phyloP scores from a whole-genome alignment of 1,140 invertebrate genomes.

The Papilio polytes region DNA sequence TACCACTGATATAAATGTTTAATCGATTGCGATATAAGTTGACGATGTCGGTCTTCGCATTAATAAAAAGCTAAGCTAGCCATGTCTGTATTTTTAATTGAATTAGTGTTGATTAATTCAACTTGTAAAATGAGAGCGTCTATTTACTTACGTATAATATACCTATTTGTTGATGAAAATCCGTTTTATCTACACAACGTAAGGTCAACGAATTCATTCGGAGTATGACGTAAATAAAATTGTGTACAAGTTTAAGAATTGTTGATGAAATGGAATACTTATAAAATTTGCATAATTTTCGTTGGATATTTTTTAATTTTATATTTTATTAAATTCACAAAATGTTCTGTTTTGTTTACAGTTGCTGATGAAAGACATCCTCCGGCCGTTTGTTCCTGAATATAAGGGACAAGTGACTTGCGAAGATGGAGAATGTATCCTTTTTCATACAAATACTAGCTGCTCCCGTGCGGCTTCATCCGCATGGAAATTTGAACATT shows the following conservation, averaged over 20 bases:
- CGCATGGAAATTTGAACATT: too few species aligned
- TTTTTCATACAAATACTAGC: conserved; percentile 62
- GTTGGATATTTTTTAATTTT: neutral
- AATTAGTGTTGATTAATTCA: neutral
- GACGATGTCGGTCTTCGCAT: neutral
- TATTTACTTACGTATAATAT: neutral
- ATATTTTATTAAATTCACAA: conserved; percentile 35
- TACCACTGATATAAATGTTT: neutral
- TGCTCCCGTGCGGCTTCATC: too few species aligned
- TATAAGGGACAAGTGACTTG: conserved; percentile 93
- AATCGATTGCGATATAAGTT: neutral
- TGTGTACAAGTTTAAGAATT: neutral
- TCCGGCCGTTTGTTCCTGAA: conserved; percentile 95
- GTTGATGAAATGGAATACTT: neutral
- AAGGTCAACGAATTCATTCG: neutral
- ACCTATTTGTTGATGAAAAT: conserved; percentile 4
- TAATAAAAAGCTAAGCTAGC: neutral
- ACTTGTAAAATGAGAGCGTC: neutral
- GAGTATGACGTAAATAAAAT: neutral
- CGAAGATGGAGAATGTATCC: conserved; percentile 92
- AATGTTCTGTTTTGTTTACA: conserved; percentile 81
- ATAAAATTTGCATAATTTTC: too few species aligned
- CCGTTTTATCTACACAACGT: neutral
- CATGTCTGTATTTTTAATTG: neutral
- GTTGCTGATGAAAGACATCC: conserved; percentile 93